phyloP scores from a whole-genome alignment of 2,797 vertebrate genomes.

The Lagocephalus sceleratus region DNA sequence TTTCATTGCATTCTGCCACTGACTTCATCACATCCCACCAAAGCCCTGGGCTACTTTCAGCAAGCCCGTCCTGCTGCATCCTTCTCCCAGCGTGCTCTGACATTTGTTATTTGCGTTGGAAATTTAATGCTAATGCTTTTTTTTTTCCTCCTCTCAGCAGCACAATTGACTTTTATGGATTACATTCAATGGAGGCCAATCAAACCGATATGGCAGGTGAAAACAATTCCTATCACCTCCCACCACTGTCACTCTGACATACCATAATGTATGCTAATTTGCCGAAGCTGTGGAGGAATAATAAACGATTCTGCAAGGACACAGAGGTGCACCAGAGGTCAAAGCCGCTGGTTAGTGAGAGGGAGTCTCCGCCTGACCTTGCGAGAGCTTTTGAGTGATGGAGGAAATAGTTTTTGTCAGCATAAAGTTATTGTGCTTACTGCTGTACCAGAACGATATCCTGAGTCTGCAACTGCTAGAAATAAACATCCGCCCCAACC shows the following conservation, averaged over 20 bases:
- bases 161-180: constrained; percentile 44
- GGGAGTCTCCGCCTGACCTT: constrained; percentile 59
- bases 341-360: constrained; percentile 37
- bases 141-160: constrained; percentile 3
- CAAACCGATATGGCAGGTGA: constrained; percentile 52
- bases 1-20: constrained; percentile 47
- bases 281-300: constrained; percentile 54
- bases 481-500: constrained; percentile 40
- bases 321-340: constrained; percentile 40
- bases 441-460: constrained; percentile 64
- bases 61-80: constrained; percentile 49
- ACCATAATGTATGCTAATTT: constrained; percentile 64
- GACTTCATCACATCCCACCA: constrained; percentile 47
- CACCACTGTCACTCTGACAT: constrained; percentile 56
- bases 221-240: constrained; percentile 48
- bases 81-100: constrained; percentile 43
- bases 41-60: constrained; percentile 52
- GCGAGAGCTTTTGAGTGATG: constrained; percentile 48
- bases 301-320: too few relatives aligned
- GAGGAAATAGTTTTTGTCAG: constrained; percentile 70
- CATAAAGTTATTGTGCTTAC: constrained; percentile 68
- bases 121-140: constrained; percentile 48
- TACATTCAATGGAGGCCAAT: constrained; percentile 41
- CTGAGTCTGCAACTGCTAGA: constrained; percentile 68
- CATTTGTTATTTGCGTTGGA: constrained; percentile 55